Percentiles rank a stretch among this genome's conserved stretches.
Conservation (phyloP, 2,888 invertebrate genomes). For the Neoscelio sp. region DNA sequence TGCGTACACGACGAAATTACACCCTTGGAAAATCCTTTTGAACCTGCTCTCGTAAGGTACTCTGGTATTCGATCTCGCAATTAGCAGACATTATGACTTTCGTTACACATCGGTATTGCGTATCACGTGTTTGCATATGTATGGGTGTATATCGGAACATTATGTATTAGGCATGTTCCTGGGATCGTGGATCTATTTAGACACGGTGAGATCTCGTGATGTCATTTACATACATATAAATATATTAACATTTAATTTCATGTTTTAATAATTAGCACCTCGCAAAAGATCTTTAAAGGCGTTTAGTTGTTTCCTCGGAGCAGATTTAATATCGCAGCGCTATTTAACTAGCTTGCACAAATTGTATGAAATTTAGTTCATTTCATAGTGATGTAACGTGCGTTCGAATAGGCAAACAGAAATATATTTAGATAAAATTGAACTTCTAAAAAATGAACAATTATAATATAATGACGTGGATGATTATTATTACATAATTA, state of each 20-base stretch:
- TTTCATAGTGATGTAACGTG: too few species aligned
- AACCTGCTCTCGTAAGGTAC: slow-evolving; percentile 8
- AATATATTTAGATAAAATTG: too few species aligned
- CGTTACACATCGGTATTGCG: slow-evolving; percentile 35
- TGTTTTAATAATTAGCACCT: slow-evolving; percentile 17
- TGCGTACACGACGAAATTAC: not conserved
- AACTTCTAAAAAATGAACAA: too few species aligned
- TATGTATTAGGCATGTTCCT: slow-evolving; percentile 6
- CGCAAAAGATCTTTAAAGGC: too few species aligned
- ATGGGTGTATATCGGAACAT: slow-evolving; percentile 8
- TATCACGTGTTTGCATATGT: slow-evolving; percentile 19
- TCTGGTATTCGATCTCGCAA: slow-evolving; percentile 26
- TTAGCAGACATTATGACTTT: slow-evolving; percentile 38
- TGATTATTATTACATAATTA: not conserved
- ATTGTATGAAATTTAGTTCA: too few species aligned
- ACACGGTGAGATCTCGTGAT: slow-evolving; percentile 17
- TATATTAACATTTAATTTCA: slow-evolving; percentile 12
- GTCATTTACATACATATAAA: slow-evolving; percentile 24
- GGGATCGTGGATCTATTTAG: slow-evolving; percentile 19
- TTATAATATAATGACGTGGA: too few species aligned
- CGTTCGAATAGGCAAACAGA: too few species aligned
- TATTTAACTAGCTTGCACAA: too few species aligned
- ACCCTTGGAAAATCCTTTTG: slow-evolving; percentile 19
- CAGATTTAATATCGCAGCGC: too few species aligned
- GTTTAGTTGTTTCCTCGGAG: too few species aligned